Percentiles rank a stretch among this genome's conserved stretches.
phyloP scores from a whole-genome alignment of 1,140 invertebrate species.

The Drosophila ironensis region DNA sequence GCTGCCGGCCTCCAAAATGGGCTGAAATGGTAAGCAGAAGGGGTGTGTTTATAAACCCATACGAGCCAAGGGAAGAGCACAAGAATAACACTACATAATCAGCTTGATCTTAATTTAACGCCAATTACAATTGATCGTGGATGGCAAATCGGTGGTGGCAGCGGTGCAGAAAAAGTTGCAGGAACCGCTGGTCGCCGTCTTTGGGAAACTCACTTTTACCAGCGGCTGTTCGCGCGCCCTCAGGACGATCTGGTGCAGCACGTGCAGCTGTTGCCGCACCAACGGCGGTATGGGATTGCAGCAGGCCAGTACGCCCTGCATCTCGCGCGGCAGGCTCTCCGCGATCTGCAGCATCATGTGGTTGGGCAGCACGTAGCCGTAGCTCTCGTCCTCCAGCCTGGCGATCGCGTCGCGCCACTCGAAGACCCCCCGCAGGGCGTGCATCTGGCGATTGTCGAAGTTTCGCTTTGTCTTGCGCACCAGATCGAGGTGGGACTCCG shows the following conservation, averaged over 20 bases:
- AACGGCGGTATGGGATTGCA: conserved; percentile 96
- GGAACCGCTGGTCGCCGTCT: conserved; percentile 8
- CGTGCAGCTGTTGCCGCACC: conserved; percentile 89
- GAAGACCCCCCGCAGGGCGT: conserved; percentile 91
- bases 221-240: conserved; percentile 89
- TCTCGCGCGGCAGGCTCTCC: conserved; percentile 94
- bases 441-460: conserved; percentile 94
- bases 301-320: conserved; percentile 95
- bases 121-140: conserved; percentile 42
- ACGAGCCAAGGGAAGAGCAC: not conserved
- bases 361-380: conserved; percentile 95
- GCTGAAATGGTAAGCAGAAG: conserved; percentile 60
- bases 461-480: conserved; percentile 90
- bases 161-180: conserved; percentile 8
- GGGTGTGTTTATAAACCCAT: not conserved
- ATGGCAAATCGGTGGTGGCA: conserved; percentile 11
- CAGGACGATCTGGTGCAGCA: conserved; percentile 90
- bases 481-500: conserved; percentile 89
- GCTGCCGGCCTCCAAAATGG: conserved; percentile 80
- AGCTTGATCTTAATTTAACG: conserved; percentile 25
- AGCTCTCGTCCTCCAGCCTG: conserved; percentile 94
- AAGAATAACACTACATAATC: not conserved
- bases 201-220: conserved; percentile 83
- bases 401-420: conserved; percentile 94
- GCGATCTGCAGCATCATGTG: conserved; percentile 97